Conservation (phyloP, 1,140 invertebrate genomes). For the Drosophila subpulchrella region DNA sequence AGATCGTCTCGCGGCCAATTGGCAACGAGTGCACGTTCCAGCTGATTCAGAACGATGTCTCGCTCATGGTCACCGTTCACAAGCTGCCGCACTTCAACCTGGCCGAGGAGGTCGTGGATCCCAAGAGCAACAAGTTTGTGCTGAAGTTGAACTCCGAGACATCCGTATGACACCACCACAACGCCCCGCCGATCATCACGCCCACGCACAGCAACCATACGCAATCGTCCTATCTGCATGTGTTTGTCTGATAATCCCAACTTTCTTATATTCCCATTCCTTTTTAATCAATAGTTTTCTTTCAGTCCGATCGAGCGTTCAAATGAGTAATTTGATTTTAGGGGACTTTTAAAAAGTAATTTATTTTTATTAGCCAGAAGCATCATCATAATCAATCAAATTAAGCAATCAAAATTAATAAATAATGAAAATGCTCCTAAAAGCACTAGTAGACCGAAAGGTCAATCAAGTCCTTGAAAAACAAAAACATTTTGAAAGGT, state of each 20-base stretch:
- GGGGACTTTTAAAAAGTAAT: not conserved
- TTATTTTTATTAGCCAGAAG: not conserved
- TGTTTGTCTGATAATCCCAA: slow-evolving; percentile 67
- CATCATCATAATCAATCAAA: slow-evolving; percentile 14
- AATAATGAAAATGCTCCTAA: not conserved
- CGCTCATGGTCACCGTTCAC: slow-evolving; percentile 93
- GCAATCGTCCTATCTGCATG: slow-evolving; percentile 79
- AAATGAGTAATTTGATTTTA: not conserved
- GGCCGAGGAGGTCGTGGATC: slow-evolving; percentile 97
- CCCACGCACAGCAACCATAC: slow-evolving; percentile 81
- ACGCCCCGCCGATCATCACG: slow-evolving; percentile 60
- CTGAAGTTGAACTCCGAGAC: slow-evolving; percentile 97
- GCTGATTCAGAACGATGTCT: slow-evolving; percentile 96
- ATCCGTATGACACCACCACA: slow-evolving; percentile 91
- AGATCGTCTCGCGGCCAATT: slow-evolving; percentile 93
- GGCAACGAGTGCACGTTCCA: slow-evolving; percentile 94
- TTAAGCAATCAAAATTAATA: slow-evolving; percentile 20
- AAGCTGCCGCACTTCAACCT: slow-evolving; percentile 96
- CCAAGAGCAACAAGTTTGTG: slow-evolving; percentile 97
- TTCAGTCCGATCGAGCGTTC: not conserved
- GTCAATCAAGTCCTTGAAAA: slow-evolving; percentile 1
- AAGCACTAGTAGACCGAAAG: not conserved
- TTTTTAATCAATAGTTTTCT: not conserved
- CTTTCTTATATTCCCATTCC: not conserved
- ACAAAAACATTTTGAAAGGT: not conserved